Base-by-base conservation (phyloP, 2,888 invertebrate genomes). In the Dryocosmus kuriphilus region DNA sequence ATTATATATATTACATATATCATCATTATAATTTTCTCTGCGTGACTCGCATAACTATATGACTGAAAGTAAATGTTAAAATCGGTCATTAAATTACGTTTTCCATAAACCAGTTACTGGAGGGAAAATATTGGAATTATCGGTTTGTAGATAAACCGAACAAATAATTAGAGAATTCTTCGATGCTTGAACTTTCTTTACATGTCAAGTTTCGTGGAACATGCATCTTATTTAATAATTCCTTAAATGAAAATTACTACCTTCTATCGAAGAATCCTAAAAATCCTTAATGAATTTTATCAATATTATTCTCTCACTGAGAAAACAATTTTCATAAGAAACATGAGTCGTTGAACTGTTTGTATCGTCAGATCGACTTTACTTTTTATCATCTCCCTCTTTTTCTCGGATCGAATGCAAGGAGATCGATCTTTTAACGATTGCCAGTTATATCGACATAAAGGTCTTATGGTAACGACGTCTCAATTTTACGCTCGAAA, bases 1-100 rank as follows among this genome's bases (percentile, higher is more conserved):
- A 71, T 71, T 71, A 71, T 71, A 71, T 71, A 71, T 22, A 71
- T 71, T 71, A 71, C 71, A 71, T 71, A 71, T 71, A 71, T 71
- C 32, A 55, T 71, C 51, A 71, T 65, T 65, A 65, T 71, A 71
- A 71, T 71, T 51, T 71, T 71, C 71, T 51, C 71, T 71, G 71
- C 71, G 71, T 71, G 51, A 55, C 71, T 71, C 30, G 71, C 51
- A 71, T 71, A 71, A 46, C 51, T 71, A 51, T 71, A 51, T 51
- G 27, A 71, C 71, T 55, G 51, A 71, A 71, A 24, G 27, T 71
- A 71, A 51, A 71, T 51, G 71, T n/a, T 71, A n/a, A 71, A 71
- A 71, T 71, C 51, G 32, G 51, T 30, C 30, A 51, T 71, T 71
- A 71, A 71, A 71, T 71, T 71, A 71, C 14, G 22, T 71, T 71